Base-by-base conservation (phyloP, 2,113 vertebrate genomes). In the Corythornis vintsioides region DNA sequence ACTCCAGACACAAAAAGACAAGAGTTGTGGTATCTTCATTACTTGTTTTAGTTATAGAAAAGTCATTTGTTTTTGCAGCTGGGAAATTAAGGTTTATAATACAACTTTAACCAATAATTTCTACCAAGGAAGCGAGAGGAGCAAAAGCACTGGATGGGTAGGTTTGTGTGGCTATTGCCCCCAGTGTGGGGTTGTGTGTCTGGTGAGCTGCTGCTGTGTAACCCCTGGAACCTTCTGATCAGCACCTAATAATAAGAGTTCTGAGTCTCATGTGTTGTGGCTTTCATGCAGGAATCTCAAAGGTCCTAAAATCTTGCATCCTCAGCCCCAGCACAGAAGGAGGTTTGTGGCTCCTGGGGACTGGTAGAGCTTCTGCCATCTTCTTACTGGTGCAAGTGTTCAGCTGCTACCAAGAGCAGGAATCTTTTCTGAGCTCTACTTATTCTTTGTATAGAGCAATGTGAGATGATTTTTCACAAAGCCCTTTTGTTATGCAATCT, bases 131-230 rank as follows among this genome's bases (percentile, higher is more conserved):
- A 17, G 20, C 17, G 50, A 84, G n/a, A 73, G 29, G 35, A 67
- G 40, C 7, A 48, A 7, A 20, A 5, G 0, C 6, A 11, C 8
- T 2, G 5, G 24, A 12, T 12, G 1, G 3, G 0, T 1, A 2
- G 5, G 11, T 48, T 14, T 28, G 20, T 45, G 25, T 42, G 73
- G 31, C 31, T 69, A 0, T 63, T 69, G 11, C 24, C 13, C 50
- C 38, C 0, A 0, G 29, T 6, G 8, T 28, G 3, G 22, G 29
- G n/a, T 35, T 53, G 50, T 17, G n/a, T 26, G 59, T 24, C 45
- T 3, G 1, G 26, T 4, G 35, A 65, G n/a, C 16, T 71, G 45
- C 73, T 69, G 55, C 59, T 38, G n/a, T 35, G 15, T 38, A 8
- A n/a, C 93, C 8, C 40, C 21, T 48, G 11, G n/a, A 35, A 33